Conservation (phyloP, 2,797 vertebrate genomes). For the Notolabrus celidotus region DNA sequence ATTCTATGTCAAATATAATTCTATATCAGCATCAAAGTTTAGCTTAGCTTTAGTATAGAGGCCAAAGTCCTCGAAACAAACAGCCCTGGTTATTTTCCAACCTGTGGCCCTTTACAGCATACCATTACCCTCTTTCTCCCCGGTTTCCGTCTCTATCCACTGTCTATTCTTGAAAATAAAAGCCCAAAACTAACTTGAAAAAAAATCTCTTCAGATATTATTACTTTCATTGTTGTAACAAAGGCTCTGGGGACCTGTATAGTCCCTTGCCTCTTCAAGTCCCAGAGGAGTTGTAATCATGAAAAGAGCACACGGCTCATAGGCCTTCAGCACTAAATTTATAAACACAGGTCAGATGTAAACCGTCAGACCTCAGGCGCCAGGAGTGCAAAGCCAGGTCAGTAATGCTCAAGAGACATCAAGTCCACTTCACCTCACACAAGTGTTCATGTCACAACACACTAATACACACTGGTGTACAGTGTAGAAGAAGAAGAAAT, state of each 20-base stretch:
- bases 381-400: slow-evolving; percentile 47
- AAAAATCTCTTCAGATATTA: no score
- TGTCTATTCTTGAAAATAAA: no score
- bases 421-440: slow-evolving; percentile 47
- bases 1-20: no score
- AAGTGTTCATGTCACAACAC: slow-evolving; percentile 44
- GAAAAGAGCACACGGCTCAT: slow-evolving; percentile 22
- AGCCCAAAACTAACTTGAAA: no score
- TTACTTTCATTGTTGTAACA: no score
- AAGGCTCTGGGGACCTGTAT: no score
- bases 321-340: slow-evolving; percentile 22
- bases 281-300: slow-evolving; percentile 28
- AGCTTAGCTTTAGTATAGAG: no score
- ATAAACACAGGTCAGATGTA: slow-evolving; percentile 41
- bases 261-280: background rate
- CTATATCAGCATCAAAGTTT: no score
- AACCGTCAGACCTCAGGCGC: slow-evolving; percentile 27
- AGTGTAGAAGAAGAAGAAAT: slow-evolving; percentile 8
- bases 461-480: slow-evolving; percentile 3
- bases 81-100: no score
- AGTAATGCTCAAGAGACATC: slow-evolving; percentile 42
- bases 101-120: no score
- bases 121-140: no score
- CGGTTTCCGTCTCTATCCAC: no score
- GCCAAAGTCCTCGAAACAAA: accelerated